Percentiles rank a stretch among this genome's conserved stretches.
Evolutionary conservation across 2,888 invertebrate genomes (phyloP).

Genomic region (Zelleria hepariella): DNA sequence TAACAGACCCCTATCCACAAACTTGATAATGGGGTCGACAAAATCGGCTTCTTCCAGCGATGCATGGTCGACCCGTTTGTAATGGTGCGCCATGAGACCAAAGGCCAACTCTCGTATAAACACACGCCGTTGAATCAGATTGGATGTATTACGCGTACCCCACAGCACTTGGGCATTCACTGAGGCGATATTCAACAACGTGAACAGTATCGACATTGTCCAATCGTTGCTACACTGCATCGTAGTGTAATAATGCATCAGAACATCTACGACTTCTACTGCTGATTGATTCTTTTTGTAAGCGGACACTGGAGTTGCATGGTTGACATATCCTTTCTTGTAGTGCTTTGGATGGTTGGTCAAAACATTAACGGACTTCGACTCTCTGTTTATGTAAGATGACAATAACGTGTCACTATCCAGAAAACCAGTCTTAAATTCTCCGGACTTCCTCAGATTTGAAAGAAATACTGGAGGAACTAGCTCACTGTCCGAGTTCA

Average conservation of each 20-base stretch:
- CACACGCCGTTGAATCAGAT: conserved; percentile 33
- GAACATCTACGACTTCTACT: conserved; percentile 51
- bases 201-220: conserved; percentile 54
- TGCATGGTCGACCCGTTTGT: conserved; percentile 5
- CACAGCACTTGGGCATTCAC: conserved; percentile 60
- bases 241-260: conserved; percentile 61
- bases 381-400: conserved; percentile 41
- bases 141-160: conserved; percentile 31
- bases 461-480: conserved; percentile 52
- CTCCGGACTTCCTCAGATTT: conserved; percentile 32
- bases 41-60: conserved; percentile 5
- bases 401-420: conserved; percentile 39
- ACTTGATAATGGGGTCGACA: not conserved
- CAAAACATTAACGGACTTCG: conserved; percentile 43
- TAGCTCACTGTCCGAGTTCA: conserved; percentile 39
- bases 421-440: conserved; percentile 46
- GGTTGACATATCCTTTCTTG: conserved; percentile 34
- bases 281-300: conserved; percentile 53
- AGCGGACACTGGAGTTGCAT: conserved; percentile 37
- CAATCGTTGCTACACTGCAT: conserved; percentile 59
- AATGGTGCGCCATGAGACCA: conserved; percentile 31
- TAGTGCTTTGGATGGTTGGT: conserved; percentile 51
- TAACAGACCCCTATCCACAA: not conserved
- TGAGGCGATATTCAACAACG: conserved; percentile 53
- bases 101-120: conserved; percentile 51